Evolutionary conservation across 2,888 invertebrate genomes (phyloP).

Genomic region (Rhaphigaster nebulosa): DNA sequence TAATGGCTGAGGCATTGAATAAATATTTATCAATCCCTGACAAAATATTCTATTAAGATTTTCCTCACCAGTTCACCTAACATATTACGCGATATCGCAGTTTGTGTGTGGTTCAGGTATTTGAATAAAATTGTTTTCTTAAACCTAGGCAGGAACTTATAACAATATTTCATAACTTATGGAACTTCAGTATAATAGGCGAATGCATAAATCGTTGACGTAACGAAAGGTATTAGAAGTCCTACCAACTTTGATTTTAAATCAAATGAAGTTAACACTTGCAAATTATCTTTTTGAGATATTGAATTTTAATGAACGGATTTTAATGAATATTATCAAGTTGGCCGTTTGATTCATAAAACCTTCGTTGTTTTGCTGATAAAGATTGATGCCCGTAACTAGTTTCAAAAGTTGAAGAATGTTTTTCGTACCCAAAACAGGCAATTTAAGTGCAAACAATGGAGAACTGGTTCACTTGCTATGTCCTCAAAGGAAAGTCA

Average conservation of each 20-base stretch:
- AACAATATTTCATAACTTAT: not conserved
- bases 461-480: not conserved
- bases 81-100: not conserved
- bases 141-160: not conserved
- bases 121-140: not conserved
- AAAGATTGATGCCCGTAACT: not conserved
- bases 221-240: not conserved
- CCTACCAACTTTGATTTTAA: not conserved
- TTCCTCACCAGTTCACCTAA: too few species aligned
- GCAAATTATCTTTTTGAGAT: not conserved
- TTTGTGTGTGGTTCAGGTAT: not conserved
- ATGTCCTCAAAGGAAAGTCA: not conserved
- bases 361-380: not conserved
- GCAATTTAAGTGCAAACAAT: constrained; percentile 14
- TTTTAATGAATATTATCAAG: not conserved
- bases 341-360: not conserved
- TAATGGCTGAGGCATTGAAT: too few species aligned
- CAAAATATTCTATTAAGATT: too few species aligned
- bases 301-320: not conserved
- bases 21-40: too few species aligned
- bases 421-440: not conserved
- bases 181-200: too few species aligned
- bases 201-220: not conserved
- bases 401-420: not conserved
- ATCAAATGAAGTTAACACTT: not conserved